A percentile compares a stretch with the other conserved stretches of the same genome.
Evolutionary conservation across 2,888 invertebrate species (phyloP).

Genomic region (Zygothrica quintamaculata): DNA sequence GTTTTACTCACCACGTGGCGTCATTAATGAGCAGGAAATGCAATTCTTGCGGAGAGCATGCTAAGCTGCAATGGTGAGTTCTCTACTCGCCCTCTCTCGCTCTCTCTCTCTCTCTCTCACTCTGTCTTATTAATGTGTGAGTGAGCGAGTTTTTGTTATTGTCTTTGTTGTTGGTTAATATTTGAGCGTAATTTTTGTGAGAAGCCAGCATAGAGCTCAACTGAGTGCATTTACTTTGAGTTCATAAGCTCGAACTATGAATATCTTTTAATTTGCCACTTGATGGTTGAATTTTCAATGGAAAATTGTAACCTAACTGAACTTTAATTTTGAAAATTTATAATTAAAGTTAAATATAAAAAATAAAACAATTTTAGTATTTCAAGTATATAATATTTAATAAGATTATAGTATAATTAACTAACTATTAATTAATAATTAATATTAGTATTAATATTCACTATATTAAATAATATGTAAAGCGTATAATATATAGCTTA

Average conservation of each 20-base stretch:
- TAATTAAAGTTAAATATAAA: no score
- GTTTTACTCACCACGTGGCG: constrained; percentile 62
- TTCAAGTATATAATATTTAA: no score
- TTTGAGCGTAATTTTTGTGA: constrained; percentile 44
- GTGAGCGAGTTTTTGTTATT: constrained; percentile 19
- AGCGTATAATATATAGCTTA: constrained; percentile 5
- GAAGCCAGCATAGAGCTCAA: constrained; percentile 2
- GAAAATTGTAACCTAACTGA: no score
- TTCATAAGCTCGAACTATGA: neutral
- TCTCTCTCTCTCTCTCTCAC: constrained; percentile 6
- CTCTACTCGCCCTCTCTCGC: constrained; percentile 23
- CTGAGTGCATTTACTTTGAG: neutral
- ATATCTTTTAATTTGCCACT: constrained; percentile 1
- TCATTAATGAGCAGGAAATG: constrained; percentile 76
- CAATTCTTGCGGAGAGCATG: constrained; percentile 60
- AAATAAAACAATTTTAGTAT: no score
- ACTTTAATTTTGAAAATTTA: no score
- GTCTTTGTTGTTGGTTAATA: constrained; percentile 44
- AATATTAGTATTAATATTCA: no score
- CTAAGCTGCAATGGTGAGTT: constrained; percentile 52
- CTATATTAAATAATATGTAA: no score
- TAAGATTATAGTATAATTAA: neutral
- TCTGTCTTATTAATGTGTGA: constrained; percentile 39
- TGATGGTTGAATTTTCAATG: no score
- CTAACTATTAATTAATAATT: neutral